A percentile compares a stretch with the other conserved stretches of the same genome.
Conservation (phyloP, 2,888 invertebrate species). For the Scelioninae gen. 2 region DNA sequence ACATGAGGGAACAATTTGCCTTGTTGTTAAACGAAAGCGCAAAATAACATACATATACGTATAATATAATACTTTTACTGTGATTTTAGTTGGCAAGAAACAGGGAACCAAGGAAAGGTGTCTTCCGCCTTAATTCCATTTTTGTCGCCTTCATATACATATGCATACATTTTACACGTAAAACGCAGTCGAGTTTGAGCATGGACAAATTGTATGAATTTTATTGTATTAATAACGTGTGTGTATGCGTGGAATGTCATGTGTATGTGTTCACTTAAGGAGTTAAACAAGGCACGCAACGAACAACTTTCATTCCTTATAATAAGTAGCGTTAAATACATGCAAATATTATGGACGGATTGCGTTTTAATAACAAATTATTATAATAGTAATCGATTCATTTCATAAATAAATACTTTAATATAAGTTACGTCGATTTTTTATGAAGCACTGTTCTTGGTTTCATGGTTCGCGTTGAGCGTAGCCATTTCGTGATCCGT, state of each 20-base stretch:
- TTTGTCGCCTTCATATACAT: constrained; percentile 33
- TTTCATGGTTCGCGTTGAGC: constrained; percentile 66
- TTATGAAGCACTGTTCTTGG: constrained; percentile 69
- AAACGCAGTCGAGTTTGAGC: constrained; percentile 51
- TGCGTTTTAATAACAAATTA: constrained; percentile 59
- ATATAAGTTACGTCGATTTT: constrained; percentile 64
- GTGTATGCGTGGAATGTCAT: not conserved
- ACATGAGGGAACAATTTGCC: constrained; percentile 49
- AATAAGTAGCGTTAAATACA: constrained; percentile 57
- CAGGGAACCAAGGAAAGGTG: constrained; percentile 17
- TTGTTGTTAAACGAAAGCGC: constrained; percentile 31
- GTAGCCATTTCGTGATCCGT: constrained; percentile 72
- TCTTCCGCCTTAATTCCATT: not conserved
- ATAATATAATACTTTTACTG: constrained; percentile 48
- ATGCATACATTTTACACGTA: constrained; percentile 41
- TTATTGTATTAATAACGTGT: constrained; percentile 20
- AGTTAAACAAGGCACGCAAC: constrained; percentile 59
- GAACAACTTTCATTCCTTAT: constrained; percentile 55
- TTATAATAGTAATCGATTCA: constrained; percentile 51
- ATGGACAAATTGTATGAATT: constrained; percentile 43
- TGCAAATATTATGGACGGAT: constrained; percentile 64
- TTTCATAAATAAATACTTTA: constrained; percentile 62
- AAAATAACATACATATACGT: constrained; percentile 44
- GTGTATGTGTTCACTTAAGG: constrained; percentile 42
- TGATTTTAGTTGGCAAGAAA: constrained; percentile 15